phyloP scores from a whole-genome alignment of 2,797 vertebrate species.

The Gephyroberyx darwinii region DNA sequence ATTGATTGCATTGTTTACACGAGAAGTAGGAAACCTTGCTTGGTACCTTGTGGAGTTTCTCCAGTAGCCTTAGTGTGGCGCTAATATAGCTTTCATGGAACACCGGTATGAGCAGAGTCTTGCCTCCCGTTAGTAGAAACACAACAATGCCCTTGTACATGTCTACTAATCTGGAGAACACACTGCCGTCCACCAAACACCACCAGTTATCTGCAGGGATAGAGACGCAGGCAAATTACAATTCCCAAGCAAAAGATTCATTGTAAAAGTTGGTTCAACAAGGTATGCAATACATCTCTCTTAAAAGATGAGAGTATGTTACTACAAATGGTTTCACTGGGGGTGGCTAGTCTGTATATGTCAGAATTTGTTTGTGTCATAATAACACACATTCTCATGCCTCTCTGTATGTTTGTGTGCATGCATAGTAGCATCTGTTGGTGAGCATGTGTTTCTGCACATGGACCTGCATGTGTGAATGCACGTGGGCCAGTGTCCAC shows the following conservation, averaged over 20 bases:
- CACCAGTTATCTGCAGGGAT: slow-evolving; percentile 94
- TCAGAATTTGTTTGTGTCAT: neutral
- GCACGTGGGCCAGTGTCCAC: neutral
- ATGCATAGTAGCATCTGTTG: neutral
- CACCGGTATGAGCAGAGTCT: slow-evolving; percentile 89
- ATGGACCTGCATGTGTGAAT: neutral
- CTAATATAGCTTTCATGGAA: slow-evolving; percentile 93
- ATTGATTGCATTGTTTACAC: neutral
- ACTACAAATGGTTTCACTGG: too few relatives aligned
- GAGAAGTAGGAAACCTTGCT: neutral
- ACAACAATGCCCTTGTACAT: slow-evolving; percentile 95
- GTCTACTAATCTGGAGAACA: slow-evolving; percentile 92
- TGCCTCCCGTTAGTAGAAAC: slow-evolving; percentile 91
- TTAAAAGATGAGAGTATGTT: too few relatives aligned
- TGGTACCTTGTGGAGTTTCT: slow-evolving; percentile 95
- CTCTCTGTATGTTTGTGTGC: neutral
- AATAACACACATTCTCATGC: neutral
- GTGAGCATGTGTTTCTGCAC: neutral
- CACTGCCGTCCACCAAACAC: slow-evolving; percentile 89
- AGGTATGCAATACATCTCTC: too few relatives aligned
- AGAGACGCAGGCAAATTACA: slow-evolving; percentile 3
- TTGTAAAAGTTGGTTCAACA: too few relatives aligned
- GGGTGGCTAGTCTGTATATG: neutral
- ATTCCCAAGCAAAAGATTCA: neutral
- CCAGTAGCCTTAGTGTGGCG: slow-evolving; percentile 90